Conservation (phyloP, 1,140 invertebrate species). For the Prorops nasuta region DNA sequence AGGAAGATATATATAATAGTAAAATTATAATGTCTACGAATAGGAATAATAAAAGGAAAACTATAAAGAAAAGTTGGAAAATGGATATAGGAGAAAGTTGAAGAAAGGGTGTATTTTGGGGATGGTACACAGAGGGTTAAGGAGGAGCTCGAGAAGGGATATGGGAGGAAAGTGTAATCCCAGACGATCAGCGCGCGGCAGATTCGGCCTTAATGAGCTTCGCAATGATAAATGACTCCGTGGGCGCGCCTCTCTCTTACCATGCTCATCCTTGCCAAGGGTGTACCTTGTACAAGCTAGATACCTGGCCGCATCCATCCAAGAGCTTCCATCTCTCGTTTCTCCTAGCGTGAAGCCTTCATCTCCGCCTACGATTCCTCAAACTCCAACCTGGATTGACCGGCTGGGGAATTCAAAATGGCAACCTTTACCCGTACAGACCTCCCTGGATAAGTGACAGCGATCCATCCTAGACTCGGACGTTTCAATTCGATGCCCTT, state of each 20-base stretch:
- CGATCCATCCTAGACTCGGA: conserved; percentile 40
- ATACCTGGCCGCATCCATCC: conserved; percentile 32
- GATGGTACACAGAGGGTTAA: too few relatives aligned
- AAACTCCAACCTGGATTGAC: conserved; percentile 45
- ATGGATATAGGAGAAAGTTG: too few relatives aligned
- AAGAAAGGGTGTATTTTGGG: too few relatives aligned
- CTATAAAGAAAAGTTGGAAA: too few relatives aligned
- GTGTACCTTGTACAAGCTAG: conserved; percentile 39
- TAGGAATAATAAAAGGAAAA: too few relatives aligned
- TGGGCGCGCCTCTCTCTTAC: conserved; percentile 40
- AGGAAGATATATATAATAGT: too few relatives aligned
- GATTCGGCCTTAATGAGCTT: conserved; percentile 53
- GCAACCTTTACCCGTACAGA: conserved; percentile 33
- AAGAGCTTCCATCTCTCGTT: conserved; percentile 37
- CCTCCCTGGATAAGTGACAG: conserved; percentile 40
- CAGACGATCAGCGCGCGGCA: conserved; percentile 48
- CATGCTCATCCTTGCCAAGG: conserved; percentile 38
- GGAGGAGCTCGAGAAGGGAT: too few relatives aligned
- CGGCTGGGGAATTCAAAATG: conserved; percentile 51
- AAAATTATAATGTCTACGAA: too few relatives aligned
- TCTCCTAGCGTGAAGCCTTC: conserved; percentile 40
- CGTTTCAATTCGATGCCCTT: conserved; percentile 44
- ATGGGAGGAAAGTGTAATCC: conserved; percentile 45
- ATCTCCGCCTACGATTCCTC: conserved; percentile 57
- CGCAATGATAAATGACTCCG: conserved; percentile 51